phyloP scores from a whole-genome alignment of 2,888 invertebrate genomes.

The Allygus modestus region DNA sequence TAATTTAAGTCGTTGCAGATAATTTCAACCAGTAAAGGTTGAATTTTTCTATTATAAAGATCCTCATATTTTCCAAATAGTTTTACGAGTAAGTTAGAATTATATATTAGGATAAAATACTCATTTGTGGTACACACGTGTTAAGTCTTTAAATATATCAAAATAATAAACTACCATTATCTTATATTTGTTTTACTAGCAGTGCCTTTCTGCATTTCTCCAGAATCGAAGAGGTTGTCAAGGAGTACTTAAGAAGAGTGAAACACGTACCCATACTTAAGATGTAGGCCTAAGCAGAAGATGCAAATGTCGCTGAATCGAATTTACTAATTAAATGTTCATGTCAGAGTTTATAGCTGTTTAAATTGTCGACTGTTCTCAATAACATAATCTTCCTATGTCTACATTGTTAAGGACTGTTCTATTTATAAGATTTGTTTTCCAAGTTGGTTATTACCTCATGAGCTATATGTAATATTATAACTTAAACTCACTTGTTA shows the following conservation, averaged over 20 bases:
- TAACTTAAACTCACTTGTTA: constrained; percentile 22
- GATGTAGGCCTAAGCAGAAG: constrained; percentile 19
- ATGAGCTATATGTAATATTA: constrained; percentile 25
- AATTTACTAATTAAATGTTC: constrained; percentile 13
- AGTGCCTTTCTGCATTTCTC: constrained; percentile 47
- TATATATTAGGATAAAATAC: too few relatives aligned
- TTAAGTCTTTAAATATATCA: too few relatives aligned
- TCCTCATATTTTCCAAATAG: too few relatives aligned
- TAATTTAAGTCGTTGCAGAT: too few relatives aligned
- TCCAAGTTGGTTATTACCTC: constrained; percentile 14
- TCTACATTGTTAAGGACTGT: constrained; percentile 32
- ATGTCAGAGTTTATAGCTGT: constrained; percentile 38
- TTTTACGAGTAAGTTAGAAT: too few relatives aligned
- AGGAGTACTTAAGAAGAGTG: neutral
- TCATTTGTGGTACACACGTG: too few relatives aligned
- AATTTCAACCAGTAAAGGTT: too few relatives aligned
- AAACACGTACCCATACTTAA: neutral
- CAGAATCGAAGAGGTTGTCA: neutral
- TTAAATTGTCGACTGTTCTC: constrained; percentile 35
- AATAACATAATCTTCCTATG: constrained; percentile 45
- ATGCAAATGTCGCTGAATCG: neutral
- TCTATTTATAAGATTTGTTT: constrained; percentile 5
- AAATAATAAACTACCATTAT: too few relatives aligned
- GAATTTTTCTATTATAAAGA: too few relatives aligned
- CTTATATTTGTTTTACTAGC: neutral